These are phyloP conservation scores for Mimachlamys varia DNA, from an alignment of 2,888 invertebrate species.

Conservation along the genomic window DNA sequence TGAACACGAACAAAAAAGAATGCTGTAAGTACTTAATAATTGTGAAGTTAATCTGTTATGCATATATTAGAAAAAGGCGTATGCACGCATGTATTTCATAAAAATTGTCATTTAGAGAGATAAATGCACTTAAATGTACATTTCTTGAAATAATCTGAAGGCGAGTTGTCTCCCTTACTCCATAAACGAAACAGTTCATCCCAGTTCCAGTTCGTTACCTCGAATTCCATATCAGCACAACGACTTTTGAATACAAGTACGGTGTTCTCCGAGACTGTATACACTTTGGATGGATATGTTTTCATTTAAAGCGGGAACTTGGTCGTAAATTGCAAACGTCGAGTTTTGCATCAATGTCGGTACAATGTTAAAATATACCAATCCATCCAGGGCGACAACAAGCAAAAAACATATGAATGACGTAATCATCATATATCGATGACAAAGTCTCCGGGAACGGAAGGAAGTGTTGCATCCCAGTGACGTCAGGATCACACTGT, in stretches of 20 bases:
- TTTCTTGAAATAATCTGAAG: background rate
- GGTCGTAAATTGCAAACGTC: background rate
- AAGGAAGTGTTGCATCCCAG: constrained; percentile 41
- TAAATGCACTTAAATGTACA: no score
- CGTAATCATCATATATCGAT: constrained; percentile 52
- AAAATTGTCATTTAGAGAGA: no score
- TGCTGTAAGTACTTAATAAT: no score
- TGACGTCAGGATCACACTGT: constrained; percentile 51
- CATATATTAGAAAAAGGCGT: no score
- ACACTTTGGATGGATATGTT: background rate
- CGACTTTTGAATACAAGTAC: background rate
- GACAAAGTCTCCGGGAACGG: constrained; percentile 45
- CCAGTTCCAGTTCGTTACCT: background rate
- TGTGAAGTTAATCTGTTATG: no score
- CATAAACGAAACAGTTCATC: background rate
- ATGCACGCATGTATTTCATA: no score
- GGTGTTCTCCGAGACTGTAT: background rate
- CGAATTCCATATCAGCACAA: background rate
- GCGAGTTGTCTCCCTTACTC: background rate
- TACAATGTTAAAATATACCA: background rate
- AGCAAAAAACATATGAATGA: background rate
- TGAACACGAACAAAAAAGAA: no score
- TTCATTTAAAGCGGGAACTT: background rate
- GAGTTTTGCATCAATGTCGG: background rate
- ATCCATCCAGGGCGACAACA: background rate